Evolutionary conservation across 2,888 invertebrate species (phyloP), one percentile per base, ranked within the genome.

Genomic region (Ferrisia virgata): DNA sequence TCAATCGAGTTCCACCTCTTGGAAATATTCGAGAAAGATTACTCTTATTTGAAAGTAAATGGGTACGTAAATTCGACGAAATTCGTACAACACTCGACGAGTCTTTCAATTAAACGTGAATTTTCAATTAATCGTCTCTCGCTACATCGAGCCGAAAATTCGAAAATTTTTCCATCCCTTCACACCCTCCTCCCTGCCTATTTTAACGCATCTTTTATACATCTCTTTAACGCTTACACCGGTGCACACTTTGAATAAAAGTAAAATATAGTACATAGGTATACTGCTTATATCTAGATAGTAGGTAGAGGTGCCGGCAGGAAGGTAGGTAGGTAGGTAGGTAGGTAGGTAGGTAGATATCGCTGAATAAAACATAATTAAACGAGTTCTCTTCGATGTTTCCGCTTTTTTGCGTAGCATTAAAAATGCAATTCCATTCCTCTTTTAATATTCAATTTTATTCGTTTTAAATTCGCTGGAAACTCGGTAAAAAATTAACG

Each of bases 341-440:
- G n/a, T n/a, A n/a, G n/a, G n/a, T n/a, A n/a, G n/a, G 43, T 9
- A 5, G 43, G 43, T 43, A 28, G 58, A 25, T 64, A 64, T 64
- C 58, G 28, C 58, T 64, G 58, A 64, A 64, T 64, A 64, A 64
- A 64, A 64, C 58, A 64, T 64, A 64, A 64, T 64, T 64, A 64
- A 64, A 64, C 58, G 58, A 64, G 58, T 13, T 64, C 58, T 64
- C 11, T 64, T 64, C 58, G 58, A 64, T 64, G 28, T 64, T 64
- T 64, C 58, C 11, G 58, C 58, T 28, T 64, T 64, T 64, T 28
- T 64, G 58, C 11, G 25, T 11, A 28, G 58, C 58, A 64, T 64
- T 64, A 64, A 64, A 64, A 64, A 64, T 64, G 58, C 58, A 64
- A 28, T 64, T 64, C n/a, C n/a, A n/a, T n/a, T n/a, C n/a, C 28